Conservation (phyloP, 2,113 vertebrate species). For the Gymnobelideus leadbeateri region DNA sequence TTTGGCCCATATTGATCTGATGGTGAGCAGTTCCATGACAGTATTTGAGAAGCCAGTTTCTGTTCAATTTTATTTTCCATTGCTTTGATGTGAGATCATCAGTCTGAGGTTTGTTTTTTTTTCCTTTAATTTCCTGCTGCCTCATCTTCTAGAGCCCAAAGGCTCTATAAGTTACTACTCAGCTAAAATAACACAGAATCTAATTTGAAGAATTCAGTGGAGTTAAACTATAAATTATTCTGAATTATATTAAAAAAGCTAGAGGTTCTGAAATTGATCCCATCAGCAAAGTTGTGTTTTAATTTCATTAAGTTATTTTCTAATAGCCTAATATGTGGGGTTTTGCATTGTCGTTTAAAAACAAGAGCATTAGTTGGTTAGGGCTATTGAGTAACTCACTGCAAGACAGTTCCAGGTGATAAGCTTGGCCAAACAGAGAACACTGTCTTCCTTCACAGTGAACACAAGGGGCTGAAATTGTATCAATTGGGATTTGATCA, state of each 20-base stretch:
- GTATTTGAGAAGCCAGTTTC: constrained; percentile 58
- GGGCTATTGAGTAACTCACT: not conserved
- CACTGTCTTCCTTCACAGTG: not conserved
- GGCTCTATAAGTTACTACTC: constrained; percentile 73
- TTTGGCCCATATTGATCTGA: not conserved
- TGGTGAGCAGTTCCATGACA: constrained; percentile 26
- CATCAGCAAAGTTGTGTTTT: constrained; percentile 76
- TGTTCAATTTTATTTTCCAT: constrained; percentile 68
- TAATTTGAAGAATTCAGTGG: constrained; percentile 83
- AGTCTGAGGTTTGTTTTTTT: constrained; percentile 12
- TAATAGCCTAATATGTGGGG: constrained; percentile 72
- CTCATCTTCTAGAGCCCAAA: constrained; percentile 66
- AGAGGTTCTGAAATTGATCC: constrained; percentile 79
- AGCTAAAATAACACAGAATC: constrained; percentile 82
- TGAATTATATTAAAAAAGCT: constrained; percentile 78
- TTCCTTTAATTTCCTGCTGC: constrained; percentile 65
- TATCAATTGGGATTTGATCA: not conserved
- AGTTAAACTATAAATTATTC: constrained; percentile 83
- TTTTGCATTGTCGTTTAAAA: constrained; percentile 61
- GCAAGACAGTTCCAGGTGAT: not conserved
- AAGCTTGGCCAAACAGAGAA: constrained; percentile 38
- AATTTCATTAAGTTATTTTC: constrained; percentile 77
- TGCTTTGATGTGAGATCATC: constrained; percentile 73
- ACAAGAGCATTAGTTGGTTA: constrained; percentile 33
- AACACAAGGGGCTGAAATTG: not conserved